Percentiles rank a stretch among this genome's conserved stretches.
phyloP scores from a whole-genome alignment of 2,888 invertebrate species.

The Linnaemya tessellans region DNA sequence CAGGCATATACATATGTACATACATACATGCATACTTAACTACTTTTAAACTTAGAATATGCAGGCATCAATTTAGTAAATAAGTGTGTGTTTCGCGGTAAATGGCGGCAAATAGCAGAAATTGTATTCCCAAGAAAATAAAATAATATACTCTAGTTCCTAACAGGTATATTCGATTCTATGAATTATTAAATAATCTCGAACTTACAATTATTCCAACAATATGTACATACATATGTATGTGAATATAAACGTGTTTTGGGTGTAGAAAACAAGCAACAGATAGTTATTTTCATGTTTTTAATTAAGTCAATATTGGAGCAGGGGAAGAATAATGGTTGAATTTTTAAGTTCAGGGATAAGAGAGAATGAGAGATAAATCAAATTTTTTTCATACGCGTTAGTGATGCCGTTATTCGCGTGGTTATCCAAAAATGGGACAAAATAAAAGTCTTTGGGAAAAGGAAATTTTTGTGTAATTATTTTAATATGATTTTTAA shows the following conservation, averaged over 20 bases:
- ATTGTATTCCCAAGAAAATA: slow-evolving; percentile 35
- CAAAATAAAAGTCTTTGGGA: too few relatives aligned
- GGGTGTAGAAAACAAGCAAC: slow-evolving; percentile 36
- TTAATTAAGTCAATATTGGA: slow-evolving; percentile 9
- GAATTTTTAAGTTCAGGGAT: slow-evolving; percentile 21
- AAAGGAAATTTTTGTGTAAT: too few relatives aligned
- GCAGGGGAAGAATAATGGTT: background rate
- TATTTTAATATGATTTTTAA: too few relatives aligned
- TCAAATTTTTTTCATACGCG: too few relatives aligned
- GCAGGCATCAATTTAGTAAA: background rate
- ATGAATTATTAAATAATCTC: slow-evolving; percentile 48
- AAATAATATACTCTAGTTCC: slow-evolving; percentile 6
- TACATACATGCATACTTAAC: background rate
- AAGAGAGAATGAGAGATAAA: background rate
- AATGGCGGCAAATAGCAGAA: slow-evolving; percentile 55
- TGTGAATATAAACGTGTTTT: background rate
- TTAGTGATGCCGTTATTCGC: too few relatives aligned
- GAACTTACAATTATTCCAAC: slow-evolving; percentile 14
- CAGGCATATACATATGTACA: background rate
- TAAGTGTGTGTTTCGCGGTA: background rate
- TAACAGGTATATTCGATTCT: slow-evolving; percentile 9
- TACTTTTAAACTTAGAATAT: background rate
- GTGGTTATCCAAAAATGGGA: too few relatives aligned
- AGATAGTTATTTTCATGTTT: slow-evolving; percentile 25
- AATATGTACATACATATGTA: background rate